Conservation (phyloP, 1,140 invertebrate species). For the Limonius californicus region DNA sequence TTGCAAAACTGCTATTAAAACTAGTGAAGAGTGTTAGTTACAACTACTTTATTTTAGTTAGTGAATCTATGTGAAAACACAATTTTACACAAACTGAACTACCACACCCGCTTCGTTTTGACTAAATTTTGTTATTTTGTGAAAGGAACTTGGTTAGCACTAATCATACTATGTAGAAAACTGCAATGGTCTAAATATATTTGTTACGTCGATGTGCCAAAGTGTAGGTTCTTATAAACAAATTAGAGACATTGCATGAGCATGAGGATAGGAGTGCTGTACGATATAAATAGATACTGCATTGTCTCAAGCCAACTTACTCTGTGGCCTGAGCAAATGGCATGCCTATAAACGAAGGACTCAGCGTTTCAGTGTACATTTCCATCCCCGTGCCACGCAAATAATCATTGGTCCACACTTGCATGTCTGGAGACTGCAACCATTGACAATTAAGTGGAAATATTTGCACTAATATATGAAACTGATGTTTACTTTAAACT, state of each 20-base stretch:
- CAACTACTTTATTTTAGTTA: no score
- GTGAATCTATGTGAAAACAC: no score
- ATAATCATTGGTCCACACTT: constrained; percentile 98
- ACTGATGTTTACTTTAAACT: no score
- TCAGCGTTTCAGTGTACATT: constrained; percentile 98
- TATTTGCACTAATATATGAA: background rate
- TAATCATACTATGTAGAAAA: background rate
- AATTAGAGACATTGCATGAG: constrained; percentile 9
- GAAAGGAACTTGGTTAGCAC: background rate
- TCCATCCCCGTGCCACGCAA: constrained; percentile 97
- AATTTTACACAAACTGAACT: no score
- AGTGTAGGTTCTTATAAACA: background rate
- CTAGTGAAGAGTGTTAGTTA: no score
- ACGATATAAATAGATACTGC: constrained; percentile 3
- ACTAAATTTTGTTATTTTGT: no score
- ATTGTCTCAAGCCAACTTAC: constrained; percentile 69
- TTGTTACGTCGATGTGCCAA: background rate
- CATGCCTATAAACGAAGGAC: constrained; percentile 94
- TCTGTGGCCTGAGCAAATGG: constrained; percentile 95
- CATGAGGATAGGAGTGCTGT: constrained; percentile 11
- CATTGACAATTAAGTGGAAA: background rate
- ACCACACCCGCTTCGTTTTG: no score
- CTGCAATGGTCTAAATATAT: background rate
- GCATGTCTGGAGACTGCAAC: constrained; percentile 86
- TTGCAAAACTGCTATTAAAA: no score